Percentiles rank a stretch among this genome's conserved stretches.
Conservation (phyloP, 2,888 invertebrate genomes). For the Biston betularia region DNA sequence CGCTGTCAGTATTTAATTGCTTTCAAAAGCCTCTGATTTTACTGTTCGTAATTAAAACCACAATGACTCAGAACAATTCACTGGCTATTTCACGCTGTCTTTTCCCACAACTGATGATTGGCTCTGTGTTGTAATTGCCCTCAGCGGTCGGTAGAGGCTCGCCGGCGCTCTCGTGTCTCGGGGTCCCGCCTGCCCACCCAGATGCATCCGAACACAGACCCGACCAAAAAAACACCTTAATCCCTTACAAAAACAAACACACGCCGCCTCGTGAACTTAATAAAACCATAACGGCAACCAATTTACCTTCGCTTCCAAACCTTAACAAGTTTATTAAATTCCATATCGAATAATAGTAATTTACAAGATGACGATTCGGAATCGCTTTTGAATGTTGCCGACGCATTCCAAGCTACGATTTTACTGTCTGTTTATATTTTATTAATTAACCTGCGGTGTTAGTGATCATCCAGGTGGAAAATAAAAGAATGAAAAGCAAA, state of each 20-base stretch:
- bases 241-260: constrained; percentile 82
- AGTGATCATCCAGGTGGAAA: constrained; percentile 27
- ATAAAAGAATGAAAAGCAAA: constrained; percentile 17
- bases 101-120: constrained; percentile 69
- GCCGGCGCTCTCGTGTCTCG: constrained; percentile 79
- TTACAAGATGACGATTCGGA: constrained; percentile 80
- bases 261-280: constrained; percentile 81
- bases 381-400: constrained; percentile 79
- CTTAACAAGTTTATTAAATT: constrained; percentile 86
- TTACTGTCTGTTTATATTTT: constrained; percentile 77
- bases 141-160: constrained; percentile 16
- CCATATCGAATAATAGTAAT: constrained; percentile 84
- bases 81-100: constrained; percentile 71
- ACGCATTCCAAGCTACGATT: constrained; percentile 77
- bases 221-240: constrained; percentile 64
- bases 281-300: constrained; percentile 80
- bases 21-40: constrained; percentile 25
- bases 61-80: constrained; percentile 67
- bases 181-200: constrained; percentile 73
- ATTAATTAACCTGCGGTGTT: constrained; percentile 68
- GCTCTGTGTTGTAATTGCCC: constrained; percentile 72
- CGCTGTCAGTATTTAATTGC: constrained; percentile 30
- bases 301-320: constrained; percentile 82
- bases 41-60: constrained; percentile 51
- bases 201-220: constrained; percentile 61